Conservation (phyloP, 2,888 invertebrate genomes). For the Spicauda simplicius region DNA sequence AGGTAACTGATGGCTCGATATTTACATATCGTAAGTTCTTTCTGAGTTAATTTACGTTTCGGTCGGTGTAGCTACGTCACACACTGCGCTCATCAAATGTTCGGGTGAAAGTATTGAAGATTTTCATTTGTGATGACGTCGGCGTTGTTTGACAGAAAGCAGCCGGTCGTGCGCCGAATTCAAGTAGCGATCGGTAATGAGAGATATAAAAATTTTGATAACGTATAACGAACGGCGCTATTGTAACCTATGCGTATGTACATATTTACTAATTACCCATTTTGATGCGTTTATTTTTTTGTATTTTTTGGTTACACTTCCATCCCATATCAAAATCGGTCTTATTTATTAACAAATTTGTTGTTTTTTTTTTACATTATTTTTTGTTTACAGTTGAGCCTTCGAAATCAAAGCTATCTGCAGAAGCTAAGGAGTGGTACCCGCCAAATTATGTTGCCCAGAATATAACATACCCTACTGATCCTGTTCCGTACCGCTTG, state of each 20-base stretch:
- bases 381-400: constrained; percentile 58
- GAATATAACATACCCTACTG: constrained; percentile 59
- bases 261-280: neutral
- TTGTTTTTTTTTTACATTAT: neutral
- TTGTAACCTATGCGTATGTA: neutral
- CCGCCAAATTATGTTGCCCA: constrained; percentile 80
- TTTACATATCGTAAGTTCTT: neutral
- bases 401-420: constrained; percentile 79
- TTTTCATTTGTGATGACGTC: constrained; percentile 80
- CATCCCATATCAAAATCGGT: constrained; percentile 46
- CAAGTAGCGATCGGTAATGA: constrained; percentile 10
- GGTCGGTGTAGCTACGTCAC: constrained; percentile 31
- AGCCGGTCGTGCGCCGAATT: constrained; percentile 45
- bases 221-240: neutral
- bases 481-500: constrained; percentile 65
- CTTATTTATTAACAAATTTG: neutral
- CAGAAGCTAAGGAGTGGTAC: constrained; percentile 86
- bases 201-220: neutral
- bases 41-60: constrained; percentile 7
- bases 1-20: constrained; percentile 54
- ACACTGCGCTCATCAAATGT: constrained; percentile 60
- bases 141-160: constrained; percentile 64
- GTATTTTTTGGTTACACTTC: constrained; percentile 52
- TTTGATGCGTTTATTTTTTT: neutral
- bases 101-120: constrained; percentile 77